Conservation (phyloP, 2,888 invertebrate species). For the Macaria notata region DNA sequence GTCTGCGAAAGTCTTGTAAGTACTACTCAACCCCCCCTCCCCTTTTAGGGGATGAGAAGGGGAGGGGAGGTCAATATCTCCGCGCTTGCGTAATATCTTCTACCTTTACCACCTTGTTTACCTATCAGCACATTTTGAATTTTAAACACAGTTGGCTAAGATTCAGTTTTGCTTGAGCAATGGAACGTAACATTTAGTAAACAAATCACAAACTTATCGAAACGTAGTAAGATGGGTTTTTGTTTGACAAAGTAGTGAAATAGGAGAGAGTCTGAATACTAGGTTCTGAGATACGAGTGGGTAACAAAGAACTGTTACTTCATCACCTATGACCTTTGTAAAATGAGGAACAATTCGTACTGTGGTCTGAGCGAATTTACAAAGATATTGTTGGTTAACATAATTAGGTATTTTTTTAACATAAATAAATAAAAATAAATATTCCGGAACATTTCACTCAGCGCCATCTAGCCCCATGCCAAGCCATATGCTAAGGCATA, state of each 20-base stretch:
- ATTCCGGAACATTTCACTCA: too few species aligned
- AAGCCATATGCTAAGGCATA: too few species aligned
- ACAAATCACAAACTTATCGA: background rate
- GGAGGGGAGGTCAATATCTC: conserved; percentile 60
- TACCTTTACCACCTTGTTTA: conserved; percentile 25
- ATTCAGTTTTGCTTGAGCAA: conserved; percentile 4
- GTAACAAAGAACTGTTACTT: conserved; percentile 14
- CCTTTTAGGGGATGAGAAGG: conserved; percentile 25
- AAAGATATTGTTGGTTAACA: too few species aligned
- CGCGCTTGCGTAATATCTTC: conserved; percentile 59
- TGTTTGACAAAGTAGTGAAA: background rate
- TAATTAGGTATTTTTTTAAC: too few species aligned
- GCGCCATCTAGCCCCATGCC: too few species aligned
- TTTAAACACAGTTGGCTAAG: conserved; percentile 17
- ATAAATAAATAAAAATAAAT: too few species aligned
- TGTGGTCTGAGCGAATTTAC: background rate
- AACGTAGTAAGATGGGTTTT: conserved; percentile 5
- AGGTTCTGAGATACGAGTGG: conserved; percentile 3
- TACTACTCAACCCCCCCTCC: conserved; percentile 45
- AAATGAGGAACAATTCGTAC: background rate
- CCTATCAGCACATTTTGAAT: conserved; percentile 20
- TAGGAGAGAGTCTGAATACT: conserved; percentile 11
- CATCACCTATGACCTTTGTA: conserved; percentile 4
- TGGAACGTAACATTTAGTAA: background rate
- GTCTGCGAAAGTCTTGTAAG: conserved; percentile 31